These are phyloP conservation scores for Thalpophila matura DNA, from an alignment of 2,888 invertebrate genomes.

Conservation along the genomic window DNA sequence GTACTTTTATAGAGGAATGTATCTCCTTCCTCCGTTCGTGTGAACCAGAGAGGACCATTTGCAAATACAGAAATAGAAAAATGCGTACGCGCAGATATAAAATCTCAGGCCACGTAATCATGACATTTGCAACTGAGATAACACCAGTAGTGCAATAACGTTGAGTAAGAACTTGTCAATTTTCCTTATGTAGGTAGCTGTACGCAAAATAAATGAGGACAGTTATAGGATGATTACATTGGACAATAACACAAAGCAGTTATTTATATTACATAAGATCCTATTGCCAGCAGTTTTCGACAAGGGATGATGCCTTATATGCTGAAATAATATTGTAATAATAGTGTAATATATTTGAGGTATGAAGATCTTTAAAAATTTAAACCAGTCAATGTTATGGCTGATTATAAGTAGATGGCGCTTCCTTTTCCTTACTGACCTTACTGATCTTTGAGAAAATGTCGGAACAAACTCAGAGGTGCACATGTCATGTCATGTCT, in stretches of 20 bases:
- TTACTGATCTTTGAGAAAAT: too few relatives aligned
- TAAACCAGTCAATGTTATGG: too few relatives aligned
- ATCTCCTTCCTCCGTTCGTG: slow-evolving; percentile 46
- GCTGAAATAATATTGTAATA: too few relatives aligned
- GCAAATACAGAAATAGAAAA: slow-evolving; percentile 28
- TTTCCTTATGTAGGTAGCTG: slow-evolving; percentile 18
- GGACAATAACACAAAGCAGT: not conserved
- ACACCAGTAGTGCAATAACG: slow-evolving; percentile 31
- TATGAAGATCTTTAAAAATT: too few relatives aligned
- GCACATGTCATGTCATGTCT: too few relatives aligned
- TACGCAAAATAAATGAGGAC: slow-evolving; percentile 15
- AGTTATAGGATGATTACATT: slow-evolving; percentile 9
- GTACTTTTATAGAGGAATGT: slow-evolving; percentile 44
- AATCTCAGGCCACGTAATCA: slow-evolving; percentile 44
- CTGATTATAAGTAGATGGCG: too few relatives aligned
- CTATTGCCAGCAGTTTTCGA: not conserved
- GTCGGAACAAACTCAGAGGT: too few relatives aligned
- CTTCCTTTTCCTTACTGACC: too few relatives aligned
- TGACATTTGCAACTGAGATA: slow-evolving; percentile 49
- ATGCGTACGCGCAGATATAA: slow-evolving; percentile 37
- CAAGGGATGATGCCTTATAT: not conserved
- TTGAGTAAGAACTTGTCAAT: slow-evolving; percentile 33
- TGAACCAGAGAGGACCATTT: slow-evolving; percentile 46
- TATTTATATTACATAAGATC: not conserved
- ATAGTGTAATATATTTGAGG: too few relatives aligned